Base-by-base conservation (phyloP, 2,888 invertebrate species). In the Leptinotarsa juncta region DNA sequence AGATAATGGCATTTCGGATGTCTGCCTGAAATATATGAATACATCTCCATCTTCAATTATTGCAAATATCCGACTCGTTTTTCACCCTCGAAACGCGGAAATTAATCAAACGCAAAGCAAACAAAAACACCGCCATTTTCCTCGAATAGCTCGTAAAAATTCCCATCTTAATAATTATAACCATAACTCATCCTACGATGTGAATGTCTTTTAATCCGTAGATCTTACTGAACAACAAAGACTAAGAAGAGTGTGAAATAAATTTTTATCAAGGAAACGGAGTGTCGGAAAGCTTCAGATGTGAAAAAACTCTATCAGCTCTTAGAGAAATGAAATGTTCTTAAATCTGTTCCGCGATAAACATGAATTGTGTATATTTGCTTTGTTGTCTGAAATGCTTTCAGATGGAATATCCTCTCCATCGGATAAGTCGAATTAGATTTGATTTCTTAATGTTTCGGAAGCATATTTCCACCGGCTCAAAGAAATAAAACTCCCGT, bases 261-360 rank as follows among this genome's bases (percentile, higher is more conserved):
- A 73, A 76, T 76, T 73, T 73, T 67, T 73, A 66, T 76, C 69
- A 69, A 32, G 42, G 42, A 71, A 32, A 32, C 66, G 53, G 53
- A 65, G 23, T 53, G 67, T 42, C 50, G 65, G 62, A 68, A 65
- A 73, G 49, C 68, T 65, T 65, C 50, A n/a, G 65, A 65, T 53
- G 53, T 65, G 79, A 74, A 80, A 77, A 79, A 80, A 79, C 71
- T 70, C 79, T 73, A 79, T 79, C 80, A 74, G 81, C 81, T 81
- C 81, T 81, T 81, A 81, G 78, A 78, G 77, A 80, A 78, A 81
- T 81, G 81, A 81, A 81, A 81, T 78, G 78, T 77, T 77, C 74
- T 66, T 23, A 68, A 73, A 74, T 74, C 75, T 74, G 77, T 71
- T 77, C 53, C 70, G 73, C 67, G 48, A 75, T 75, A 78, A 75